Conservation (phyloP, 1,140 invertebrate genomes). For the Euura saliciscinereae region DNA sequence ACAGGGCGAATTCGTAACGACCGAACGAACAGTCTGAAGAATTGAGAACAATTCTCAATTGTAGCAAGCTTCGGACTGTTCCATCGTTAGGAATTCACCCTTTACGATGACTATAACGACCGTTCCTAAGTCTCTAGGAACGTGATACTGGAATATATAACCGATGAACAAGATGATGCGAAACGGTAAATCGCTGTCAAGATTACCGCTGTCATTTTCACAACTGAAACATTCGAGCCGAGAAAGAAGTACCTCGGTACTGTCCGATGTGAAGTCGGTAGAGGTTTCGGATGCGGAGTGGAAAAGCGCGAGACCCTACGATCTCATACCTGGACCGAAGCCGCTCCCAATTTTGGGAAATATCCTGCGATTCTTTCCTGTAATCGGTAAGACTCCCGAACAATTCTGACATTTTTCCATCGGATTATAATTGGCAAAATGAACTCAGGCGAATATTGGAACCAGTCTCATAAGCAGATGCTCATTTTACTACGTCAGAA, state of each 20-base stretch:
- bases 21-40: no score
- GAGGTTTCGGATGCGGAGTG: conserved; percentile 19
- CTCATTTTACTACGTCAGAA: conserved; percentile 30
- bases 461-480: conserved; percentile 23
- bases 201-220: background rate
- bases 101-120: no score
- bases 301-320: conserved; percentile 43
- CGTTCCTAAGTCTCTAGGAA: no score
- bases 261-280: background rate
- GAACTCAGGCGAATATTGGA: conserved; percentile 37
- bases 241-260: background rate
- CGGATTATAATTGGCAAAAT: conserved; percentile 10
- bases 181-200: background rate
- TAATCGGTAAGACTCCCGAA: conserved; percentile 63
- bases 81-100: no score
- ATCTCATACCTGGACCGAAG: conserved; percentile 60
- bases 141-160: no score
- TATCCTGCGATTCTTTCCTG: conserved; percentile 55
- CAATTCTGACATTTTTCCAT: background rate
- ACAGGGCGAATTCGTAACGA: no score
- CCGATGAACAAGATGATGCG: background rate
- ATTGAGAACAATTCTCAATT: no score
- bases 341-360: conserved; percentile 56
- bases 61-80: no score
- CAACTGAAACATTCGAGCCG: background rate